Percentiles rank a stretch among this genome's conserved stretches.
These are phyloP conservation scores for Spodoptera exigua DNA, from an alignment of 2,888 invertebrate species.

Conservation along the genomic window DNA sequence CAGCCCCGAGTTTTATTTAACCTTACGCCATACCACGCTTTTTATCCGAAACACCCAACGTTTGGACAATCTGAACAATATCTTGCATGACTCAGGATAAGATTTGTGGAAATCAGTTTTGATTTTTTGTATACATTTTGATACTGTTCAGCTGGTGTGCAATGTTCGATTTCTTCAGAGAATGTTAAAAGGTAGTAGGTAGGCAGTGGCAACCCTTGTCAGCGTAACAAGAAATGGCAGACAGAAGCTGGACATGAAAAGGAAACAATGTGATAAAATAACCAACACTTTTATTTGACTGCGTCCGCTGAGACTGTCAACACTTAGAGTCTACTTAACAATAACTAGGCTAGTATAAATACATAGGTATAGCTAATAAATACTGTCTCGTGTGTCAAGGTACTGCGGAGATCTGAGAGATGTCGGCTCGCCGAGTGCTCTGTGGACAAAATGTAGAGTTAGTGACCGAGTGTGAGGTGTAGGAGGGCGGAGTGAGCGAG, in stretches of 20 bases:
- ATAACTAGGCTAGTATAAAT: conserved; percentile 62
- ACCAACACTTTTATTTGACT: conserved; percentile 65
- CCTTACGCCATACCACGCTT: neutral
- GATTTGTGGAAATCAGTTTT: no score
- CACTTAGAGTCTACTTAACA: conserved; percentile 54
- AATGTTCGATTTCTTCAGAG: no score
- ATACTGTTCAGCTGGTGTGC: no score
- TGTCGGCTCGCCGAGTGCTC: conserved; percentile 27
- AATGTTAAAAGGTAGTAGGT: no score
- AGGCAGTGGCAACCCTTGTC: no score
- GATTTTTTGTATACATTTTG: no score
- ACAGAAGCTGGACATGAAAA: neutral
- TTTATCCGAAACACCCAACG: no score
- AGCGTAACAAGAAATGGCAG: no score
- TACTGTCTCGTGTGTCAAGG: conserved; percentile 65
- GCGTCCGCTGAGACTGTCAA: conserved; percentile 49
- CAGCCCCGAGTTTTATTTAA: conserved; percentile 44
- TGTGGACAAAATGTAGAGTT: conserved; percentile 15
- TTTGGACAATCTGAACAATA: no score
- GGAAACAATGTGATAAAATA: conserved; percentile 48
- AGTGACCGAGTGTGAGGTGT: neutral
- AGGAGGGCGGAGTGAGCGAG: conserved; percentile 8
- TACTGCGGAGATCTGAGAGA: conserved; percentile 48
- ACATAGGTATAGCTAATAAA: conserved; percentile 65
- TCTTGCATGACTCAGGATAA: no score